Conservation (phyloP, 92 coral and sea anemone species). For the Porites evermanni region DNA sequence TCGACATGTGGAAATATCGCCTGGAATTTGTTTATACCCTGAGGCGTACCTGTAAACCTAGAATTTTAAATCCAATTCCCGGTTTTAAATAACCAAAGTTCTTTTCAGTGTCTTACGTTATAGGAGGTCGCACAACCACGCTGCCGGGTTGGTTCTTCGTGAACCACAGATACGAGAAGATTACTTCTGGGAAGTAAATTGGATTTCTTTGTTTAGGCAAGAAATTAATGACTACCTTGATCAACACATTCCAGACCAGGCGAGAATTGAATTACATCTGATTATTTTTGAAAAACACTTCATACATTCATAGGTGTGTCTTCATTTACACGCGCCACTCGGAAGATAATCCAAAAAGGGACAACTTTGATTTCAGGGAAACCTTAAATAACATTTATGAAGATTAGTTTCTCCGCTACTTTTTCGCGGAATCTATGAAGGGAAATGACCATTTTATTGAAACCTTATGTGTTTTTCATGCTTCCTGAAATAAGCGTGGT, state of each 20-base stretch:
- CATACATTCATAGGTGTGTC: not conserved
- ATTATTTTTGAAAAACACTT: not conserved
- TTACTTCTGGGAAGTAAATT: conserved; percentile 7
- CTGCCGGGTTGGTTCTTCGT: not conserved
- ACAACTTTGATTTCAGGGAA: too few species aligned
- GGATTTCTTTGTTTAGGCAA: conserved; percentile 43
- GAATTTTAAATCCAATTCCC: not conserved
- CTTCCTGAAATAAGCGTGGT: too few species aligned
- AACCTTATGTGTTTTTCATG: not conserved
- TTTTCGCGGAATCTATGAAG: not conserved
- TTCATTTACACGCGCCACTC: too few species aligned
- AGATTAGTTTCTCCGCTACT: not conserved
- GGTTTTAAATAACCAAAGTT: not conserved
- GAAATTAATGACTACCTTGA: conserved; percentile 36
- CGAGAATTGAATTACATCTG: conserved; percentile 31
- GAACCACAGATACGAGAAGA: conserved; percentile 15
- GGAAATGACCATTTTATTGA: not conserved
- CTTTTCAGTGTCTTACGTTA: not conserved
- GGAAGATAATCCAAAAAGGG: too few species aligned
- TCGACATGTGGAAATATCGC: conserved; percentile 1
- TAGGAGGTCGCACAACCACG: not conserved
- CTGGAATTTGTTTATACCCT: not conserved
- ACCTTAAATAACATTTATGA: too few species aligned
- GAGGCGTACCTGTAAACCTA: not conserved
- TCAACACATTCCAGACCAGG: conserved; percentile 16